These are phyloP conservation scores for Microplitis mediator DNA, from an alignment of 1,140 invertebrate species.

Conservation along the genomic window DNA sequence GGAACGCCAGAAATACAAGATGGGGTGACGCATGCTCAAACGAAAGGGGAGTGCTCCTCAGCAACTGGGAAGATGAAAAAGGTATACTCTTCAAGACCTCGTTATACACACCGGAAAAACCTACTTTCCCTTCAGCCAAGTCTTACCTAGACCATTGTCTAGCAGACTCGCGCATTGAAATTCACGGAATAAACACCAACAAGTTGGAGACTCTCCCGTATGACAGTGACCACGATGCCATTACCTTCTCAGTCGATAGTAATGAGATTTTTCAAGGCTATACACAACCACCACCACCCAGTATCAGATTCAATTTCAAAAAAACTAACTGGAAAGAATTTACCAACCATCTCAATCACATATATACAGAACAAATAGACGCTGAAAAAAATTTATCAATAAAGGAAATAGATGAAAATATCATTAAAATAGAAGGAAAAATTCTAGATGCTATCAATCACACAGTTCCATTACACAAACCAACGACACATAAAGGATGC, in stretches of 20 bases:
- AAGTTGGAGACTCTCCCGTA: not conserved
- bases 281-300: not conserved
- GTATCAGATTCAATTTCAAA: conserved; percentile 14
- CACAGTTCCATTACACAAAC: not conserved
- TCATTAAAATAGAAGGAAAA: not conserved
- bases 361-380: not conserved
- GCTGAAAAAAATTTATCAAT: conserved; percentile 20
- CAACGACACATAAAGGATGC: not conserved
- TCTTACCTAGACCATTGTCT: conserved; percentile 13
- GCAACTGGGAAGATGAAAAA: not conserved
- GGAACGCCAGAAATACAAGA: conserved; percentile 8
- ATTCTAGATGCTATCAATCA: not conserved
- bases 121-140: not conserved
- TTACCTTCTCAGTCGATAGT: not conserved
- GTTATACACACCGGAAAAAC: not conserved
- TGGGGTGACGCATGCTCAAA: conserved; percentile 16
- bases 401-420: conserved; percentile 13
- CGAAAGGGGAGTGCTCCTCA: not conserved
- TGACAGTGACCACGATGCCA: not conserved
- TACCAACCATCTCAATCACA: not conserved
- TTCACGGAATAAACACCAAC: not conserved
- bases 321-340: conserved; percentile 27
- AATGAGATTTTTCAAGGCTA: not conserved
- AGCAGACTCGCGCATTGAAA: conserved; percentile 3
- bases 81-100: not conserved